phyloP scores from a whole-genome alignment of 1,140 invertebrate species.

The Achroia grisella region DNA sequence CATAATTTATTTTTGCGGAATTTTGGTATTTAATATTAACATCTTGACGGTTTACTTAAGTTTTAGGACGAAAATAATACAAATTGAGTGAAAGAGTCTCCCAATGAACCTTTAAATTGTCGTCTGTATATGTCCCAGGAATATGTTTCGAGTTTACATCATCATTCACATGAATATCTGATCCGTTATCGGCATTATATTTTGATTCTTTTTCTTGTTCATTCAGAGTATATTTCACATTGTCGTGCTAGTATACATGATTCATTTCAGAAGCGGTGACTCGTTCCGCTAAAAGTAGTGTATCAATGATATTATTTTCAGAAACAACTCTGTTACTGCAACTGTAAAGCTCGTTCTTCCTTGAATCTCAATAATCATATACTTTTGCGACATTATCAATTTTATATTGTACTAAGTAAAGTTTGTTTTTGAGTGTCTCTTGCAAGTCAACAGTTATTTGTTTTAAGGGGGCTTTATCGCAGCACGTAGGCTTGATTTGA shows the following conservation, averaged over 20 bases:
- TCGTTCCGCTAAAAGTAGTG: conserved; percentile 32
- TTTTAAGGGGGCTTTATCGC: conserved; percentile 64
- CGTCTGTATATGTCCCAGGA: conserved; percentile 32
- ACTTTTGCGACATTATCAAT: conserved; percentile 20
- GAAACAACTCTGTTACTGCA: conserved; percentile 54
- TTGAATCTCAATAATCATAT: conserved; percentile 21
- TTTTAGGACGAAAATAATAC: conserved; percentile 31
- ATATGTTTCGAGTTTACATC: conserved; percentile 29
- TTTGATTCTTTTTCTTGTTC: conserved; percentile 22
- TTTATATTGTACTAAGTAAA: conserved; percentile 26
- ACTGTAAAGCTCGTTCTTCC: conserved; percentile 43
- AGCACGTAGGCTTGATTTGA: conserved; percentile 66
- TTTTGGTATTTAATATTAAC: conserved; percentile 8
- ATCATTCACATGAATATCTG: conserved; percentile 27
- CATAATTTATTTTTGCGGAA: conserved; percentile 16
- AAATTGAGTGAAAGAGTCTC: conserved; percentile 52
- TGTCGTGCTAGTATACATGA: conserved; percentile 20
- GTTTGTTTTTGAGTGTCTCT: conserved; percentile 28
- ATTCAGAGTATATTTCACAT: conserved; percentile 24
- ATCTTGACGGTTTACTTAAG: conserved; percentile 17
- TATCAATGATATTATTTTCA: conserved; percentile 35
- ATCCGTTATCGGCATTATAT: conserved; percentile 15
- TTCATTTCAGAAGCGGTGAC: conserved; percentile 22
- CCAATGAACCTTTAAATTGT: conserved; percentile 48
- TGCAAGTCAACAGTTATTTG: conserved; percentile 48